Evolutionary conservation across 1,140 invertebrate species (phyloP).

Genomic region (Drosophila malerkotliana): DNA sequence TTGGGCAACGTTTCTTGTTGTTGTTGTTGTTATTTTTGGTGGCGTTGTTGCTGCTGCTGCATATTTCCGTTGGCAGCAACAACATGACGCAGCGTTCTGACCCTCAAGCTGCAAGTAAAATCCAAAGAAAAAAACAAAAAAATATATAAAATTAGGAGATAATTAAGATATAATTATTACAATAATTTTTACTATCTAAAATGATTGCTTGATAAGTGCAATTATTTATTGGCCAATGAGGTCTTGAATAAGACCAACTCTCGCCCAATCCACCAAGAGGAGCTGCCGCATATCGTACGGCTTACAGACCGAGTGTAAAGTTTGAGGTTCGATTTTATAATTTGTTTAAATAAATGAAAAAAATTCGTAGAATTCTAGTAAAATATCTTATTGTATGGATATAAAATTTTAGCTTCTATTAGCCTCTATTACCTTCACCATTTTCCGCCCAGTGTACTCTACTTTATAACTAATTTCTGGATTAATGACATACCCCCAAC

Average conservation of each 20-base stretch:
- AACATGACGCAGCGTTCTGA: slow-evolving; percentile 60
- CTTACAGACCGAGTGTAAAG: too few species aligned
- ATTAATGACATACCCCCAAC: background rate
- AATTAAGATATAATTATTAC: background rate
- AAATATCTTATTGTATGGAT: too few species aligned
- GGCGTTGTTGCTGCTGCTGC: slow-evolving; percentile 39
- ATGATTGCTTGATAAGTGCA: background rate
- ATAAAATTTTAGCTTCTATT: too few species aligned
- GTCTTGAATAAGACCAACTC: background rate
- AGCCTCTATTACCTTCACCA: too few species aligned
- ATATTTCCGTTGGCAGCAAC: slow-evolving; percentile 56
- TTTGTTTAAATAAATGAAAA: too few species aligned
- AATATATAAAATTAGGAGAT: background rate
- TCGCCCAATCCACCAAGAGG: too few species aligned
- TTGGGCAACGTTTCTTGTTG: slow-evolving; percentile 45
- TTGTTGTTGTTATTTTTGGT: slow-evolving; percentile 15
- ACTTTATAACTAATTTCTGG: background rate
- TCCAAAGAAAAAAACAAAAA: background rate
- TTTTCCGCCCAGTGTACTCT: background rate
- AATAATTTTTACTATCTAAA: background rate
- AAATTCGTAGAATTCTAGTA: too few species aligned
- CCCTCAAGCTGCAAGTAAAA: slow-evolving; percentile 35
- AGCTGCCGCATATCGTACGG: too few species aligned
- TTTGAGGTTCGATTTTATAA: too few species aligned
- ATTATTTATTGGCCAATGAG: background rate